These are phyloP conservation scores for Drosophila anomalata DNA, from an alignment of 2,888 invertebrate species.

Conservation along the genomic window DNA sequence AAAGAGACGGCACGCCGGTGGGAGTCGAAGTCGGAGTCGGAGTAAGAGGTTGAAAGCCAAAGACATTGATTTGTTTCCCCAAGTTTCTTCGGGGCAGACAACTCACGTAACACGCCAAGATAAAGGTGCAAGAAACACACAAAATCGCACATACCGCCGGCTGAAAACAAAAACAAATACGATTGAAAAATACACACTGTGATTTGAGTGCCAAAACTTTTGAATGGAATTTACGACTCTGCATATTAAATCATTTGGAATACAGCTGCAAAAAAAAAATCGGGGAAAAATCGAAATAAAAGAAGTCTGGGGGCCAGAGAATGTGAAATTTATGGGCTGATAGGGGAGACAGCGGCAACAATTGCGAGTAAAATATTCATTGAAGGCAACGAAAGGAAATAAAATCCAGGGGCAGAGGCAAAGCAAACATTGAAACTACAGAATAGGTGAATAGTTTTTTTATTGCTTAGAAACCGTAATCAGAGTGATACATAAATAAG, in stretches of 20 bases:
- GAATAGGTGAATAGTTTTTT: slow-evolving; percentile 2
- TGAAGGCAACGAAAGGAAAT: slow-evolving; percentile 16
- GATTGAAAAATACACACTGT: slow-evolving; percentile 32
- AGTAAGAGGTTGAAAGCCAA: slow-evolving; percentile 1
- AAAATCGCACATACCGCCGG: slow-evolving; percentile 24
- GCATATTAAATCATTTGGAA: slow-evolving; percentile 72
- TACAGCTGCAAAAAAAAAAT: slow-evolving; percentile 3
- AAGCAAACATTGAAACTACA: slow-evolving; percentile 7
- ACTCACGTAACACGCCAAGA: slow-evolving; percentile 46
- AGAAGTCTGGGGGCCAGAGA: slow-evolving; percentile 14
- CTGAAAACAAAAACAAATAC: slow-evolving; percentile 17
- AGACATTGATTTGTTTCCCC: slow-evolving; percentile 47
- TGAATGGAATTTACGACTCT: slow-evolving; percentile 70
- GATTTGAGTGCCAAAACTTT: slow-evolving; percentile 53
- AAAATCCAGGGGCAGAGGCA: slow-evolving; percentile 10
- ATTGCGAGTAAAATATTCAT: slow-evolving; percentile 39
- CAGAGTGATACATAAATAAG: background rate
- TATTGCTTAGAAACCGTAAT: background rate
- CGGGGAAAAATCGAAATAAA: background rate
- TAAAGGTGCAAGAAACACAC: slow-evolving; percentile 41
- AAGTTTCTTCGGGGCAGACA: slow-evolving; percentile 20
- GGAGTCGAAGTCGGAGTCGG: background rate
- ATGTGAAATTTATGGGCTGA: slow-evolving; percentile 42
- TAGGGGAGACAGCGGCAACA: slow-evolving; percentile 31
- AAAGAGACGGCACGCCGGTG: slow-evolving; percentile 4